These are phyloP conservation scores for Lamproptera curius DNA, from an alignment of 2,888 invertebrate species.

Conservation along the genomic window DNA sequence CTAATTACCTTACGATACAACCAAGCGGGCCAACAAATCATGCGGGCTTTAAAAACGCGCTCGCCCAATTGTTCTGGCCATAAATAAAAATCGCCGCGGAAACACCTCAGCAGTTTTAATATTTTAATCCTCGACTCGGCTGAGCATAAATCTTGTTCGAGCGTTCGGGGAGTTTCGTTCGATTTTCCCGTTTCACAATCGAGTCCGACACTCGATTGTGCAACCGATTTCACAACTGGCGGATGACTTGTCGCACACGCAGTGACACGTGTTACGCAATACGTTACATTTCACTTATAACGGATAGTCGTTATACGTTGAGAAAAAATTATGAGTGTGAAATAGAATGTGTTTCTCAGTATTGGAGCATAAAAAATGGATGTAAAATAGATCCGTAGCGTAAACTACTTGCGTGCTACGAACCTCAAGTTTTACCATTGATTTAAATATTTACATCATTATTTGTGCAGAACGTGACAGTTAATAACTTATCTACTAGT, in stretches of 20 bases:
- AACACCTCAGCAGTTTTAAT: constrained; percentile 71
- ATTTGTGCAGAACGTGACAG: too few relatives aligned
- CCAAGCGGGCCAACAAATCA: constrained; percentile 53
- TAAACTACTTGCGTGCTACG: too few relatives aligned
- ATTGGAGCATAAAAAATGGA: too few relatives aligned
- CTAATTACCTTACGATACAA: constrained; percentile 43
- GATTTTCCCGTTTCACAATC: constrained; percentile 26
- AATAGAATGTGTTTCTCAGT: too few relatives aligned
- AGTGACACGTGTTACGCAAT: too few relatives aligned
- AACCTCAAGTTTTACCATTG: too few relatives aligned
- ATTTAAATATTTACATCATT: too few relatives aligned
- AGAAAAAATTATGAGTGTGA: too few relatives aligned
- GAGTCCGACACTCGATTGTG: constrained; percentile 7
- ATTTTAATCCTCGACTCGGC: constrained; percentile 56
- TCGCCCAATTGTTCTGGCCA: constrained; percentile 52
- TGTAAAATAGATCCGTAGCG: too few relatives aligned
- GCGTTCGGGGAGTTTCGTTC: constrained; percentile 41
- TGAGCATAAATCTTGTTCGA: constrained; percentile 60
- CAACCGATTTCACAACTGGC: constrained; percentile 4
- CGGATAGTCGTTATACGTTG: too few relatives aligned
- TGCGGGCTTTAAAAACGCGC: constrained; percentile 41
- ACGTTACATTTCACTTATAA: too few relatives aligned
- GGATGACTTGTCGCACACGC: neutral
- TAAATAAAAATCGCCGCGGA: constrained; percentile 62
- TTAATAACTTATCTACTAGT: too few relatives aligned